Percentiles rank a stretch among this genome's conserved stretches.
Conservation (phyloP, 2,888 invertebrate species). For the Oscheius sp. region DNA sequence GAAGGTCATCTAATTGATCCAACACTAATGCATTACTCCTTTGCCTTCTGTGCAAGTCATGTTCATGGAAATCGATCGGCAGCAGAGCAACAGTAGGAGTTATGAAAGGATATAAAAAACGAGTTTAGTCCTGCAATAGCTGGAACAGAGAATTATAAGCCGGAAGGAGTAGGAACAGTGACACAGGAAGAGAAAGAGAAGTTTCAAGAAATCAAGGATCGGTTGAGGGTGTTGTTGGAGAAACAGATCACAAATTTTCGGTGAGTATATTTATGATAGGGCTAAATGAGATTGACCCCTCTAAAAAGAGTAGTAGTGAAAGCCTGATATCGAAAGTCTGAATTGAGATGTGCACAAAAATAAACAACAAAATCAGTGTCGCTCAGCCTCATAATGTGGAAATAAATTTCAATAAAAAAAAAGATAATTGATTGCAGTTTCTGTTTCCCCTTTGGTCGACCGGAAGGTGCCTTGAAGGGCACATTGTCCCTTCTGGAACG, state of each 20-base stretch:
- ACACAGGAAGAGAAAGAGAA: constrained; percentile 90
- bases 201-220: constrained; percentile 95
- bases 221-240: constrained; percentile 88
- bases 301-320: too few species aligned
- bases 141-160: constrained; percentile 29
- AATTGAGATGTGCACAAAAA: neutral
- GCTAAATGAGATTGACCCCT: too few species aligned
- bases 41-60: constrained; percentile 98
- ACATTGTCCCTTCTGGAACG: constrained; percentile 93
- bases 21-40: constrained; percentile 96
- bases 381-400: too few species aligned
- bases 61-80: constrained; percentile 88
- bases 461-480: constrained; percentile 95
- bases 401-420: neutral
- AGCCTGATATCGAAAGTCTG: neutral
- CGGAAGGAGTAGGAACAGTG: constrained; percentile 96
- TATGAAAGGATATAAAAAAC: neutral
- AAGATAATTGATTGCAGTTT: constrained; percentile 72
- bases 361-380: too few species aligned
- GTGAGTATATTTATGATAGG: constrained; percentile 73
- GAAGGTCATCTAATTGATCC: constrained; percentile 95
- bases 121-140: constrained; percentile 5
- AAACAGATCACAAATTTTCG: constrained; percentile 99
- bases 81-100: constrained; percentile 36
- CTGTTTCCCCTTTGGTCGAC: constrained; percentile 97